These are phyloP conservation scores for Dynastes tityus DNA, from an alignment of 2,888 invertebrate species.

Conservation along the genomic window DNA sequence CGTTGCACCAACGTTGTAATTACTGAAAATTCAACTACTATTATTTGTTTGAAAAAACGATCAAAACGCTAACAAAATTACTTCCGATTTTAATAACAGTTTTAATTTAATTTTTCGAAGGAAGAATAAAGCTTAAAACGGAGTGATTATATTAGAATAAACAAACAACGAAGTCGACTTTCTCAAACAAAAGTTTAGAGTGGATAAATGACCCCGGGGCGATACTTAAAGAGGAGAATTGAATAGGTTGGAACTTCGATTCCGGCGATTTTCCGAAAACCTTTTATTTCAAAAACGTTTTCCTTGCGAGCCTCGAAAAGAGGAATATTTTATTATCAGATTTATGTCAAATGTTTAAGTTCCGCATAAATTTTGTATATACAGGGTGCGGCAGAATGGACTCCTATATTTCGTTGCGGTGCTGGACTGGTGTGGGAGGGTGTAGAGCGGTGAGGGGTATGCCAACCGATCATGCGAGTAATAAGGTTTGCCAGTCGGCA, in stretches of 20 bases:
- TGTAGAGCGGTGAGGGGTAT: too few relatives aligned
- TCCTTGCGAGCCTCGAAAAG: neutral
- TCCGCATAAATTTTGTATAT: slow-evolving; percentile 3
- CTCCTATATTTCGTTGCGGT: too few relatives aligned
- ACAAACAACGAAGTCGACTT: slow-evolving; percentile 28
- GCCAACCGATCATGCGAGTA: too few relatives aligned
- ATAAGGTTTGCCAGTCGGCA: too few relatives aligned
- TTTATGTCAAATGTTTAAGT: slow-evolving; percentile 7
- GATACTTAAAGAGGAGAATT: neutral
- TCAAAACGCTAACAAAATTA: neutral
- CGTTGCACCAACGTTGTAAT: too few relatives aligned
- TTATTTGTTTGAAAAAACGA: neutral
- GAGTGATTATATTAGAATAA: slow-evolving; percentile 24
- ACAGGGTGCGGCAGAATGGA: neutral
- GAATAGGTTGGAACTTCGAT: slow-evolving; percentile 21
- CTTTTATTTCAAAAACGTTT: slow-evolving; percentile 6
- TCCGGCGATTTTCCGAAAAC: slow-evolving; percentile 17
- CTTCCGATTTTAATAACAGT: slow-evolving; percentile 11
- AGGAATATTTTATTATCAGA: slow-evolving; percentile 17
- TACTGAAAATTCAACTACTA: too few relatives aligned
- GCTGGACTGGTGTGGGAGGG: too few relatives aligned
- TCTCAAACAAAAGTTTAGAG: slow-evolving; percentile 24
- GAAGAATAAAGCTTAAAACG: slow-evolving; percentile 8
- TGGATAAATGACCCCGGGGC: slow-evolving; percentile 21
- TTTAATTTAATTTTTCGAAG: slow-evolving; percentile 10